Percentiles rank a stretch among this genome's conserved stretches.
Conservation (phyloP, 2,797 vertebrate species). For the Dermochelys coriacea region DNA sequence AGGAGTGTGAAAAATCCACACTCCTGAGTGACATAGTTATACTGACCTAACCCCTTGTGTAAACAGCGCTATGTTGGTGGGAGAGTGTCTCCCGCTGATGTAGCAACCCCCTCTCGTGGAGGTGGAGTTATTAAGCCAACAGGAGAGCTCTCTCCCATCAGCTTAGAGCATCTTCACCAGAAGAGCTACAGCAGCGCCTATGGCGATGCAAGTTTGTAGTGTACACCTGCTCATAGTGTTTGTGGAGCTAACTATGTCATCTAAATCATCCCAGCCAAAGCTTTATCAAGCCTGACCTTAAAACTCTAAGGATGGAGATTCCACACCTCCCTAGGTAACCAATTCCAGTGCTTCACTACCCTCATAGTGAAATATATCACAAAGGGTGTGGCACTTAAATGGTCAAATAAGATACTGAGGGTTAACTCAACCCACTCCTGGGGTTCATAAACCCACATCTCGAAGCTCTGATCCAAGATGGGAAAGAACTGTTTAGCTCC, state of each 20-base stretch:
- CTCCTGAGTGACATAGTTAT: no score
- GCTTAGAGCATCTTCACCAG: background rate
- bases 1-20: background rate
- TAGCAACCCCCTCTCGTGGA: background rate
- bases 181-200: no score
- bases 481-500: background rate
- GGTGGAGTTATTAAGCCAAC: background rate
- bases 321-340: no score
- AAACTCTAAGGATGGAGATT: no score
- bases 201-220: no score
- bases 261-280: no score
- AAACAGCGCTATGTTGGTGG: no score
- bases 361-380: no score
- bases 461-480: background rate
- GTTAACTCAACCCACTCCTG: background rate
- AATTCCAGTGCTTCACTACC: no score
- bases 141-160: background rate
- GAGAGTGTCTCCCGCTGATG: background rate
- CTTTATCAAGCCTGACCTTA: no score
- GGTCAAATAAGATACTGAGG: background rate
- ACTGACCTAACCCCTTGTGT: no score
- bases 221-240: background rate
- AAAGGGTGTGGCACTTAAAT: background rate
- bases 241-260: no score
- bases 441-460: background rate